Conservation (phyloP, 2,888 invertebrate genomes). For the Cylindroiulus punctatus region DNA sequence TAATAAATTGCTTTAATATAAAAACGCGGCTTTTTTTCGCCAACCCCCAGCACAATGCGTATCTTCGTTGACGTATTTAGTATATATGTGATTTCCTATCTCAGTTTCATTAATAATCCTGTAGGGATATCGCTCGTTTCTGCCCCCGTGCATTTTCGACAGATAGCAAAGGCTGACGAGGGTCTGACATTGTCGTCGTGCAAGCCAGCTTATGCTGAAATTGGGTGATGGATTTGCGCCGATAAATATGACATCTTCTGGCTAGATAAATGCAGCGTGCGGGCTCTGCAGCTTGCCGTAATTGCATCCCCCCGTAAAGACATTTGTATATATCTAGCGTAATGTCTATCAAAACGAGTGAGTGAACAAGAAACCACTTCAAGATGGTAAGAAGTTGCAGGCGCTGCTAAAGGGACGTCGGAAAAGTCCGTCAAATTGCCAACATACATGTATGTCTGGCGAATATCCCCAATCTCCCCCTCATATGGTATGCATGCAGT, state of each 20-base stretch:
- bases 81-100: slow-evolving; percentile 22
- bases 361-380: slow-evolving; percentile 30
- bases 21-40: not conserved
- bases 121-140: slow-evolving; percentile 22
- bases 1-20: slow-evolving; percentile 34
- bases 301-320: slow-evolving; percentile 7
- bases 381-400: slow-evolving; percentile 7
- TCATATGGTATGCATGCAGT: too few relatives aligned
- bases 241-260: slow-evolving; percentile 36
- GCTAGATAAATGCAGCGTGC: slow-evolving; percentile 29
- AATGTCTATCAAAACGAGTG: slow-evolving; percentile 31
- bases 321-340: slow-evolving; percentile 2
- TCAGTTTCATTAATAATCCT: slow-evolving; percentile 31
- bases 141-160: slow-evolving; percentile 22
- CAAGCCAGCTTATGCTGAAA: slow-evolving; percentile 34
- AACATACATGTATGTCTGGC: too few relatives aligned
- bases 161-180: slow-evolving; percentile 37
- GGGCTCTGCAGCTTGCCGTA: not conserved
- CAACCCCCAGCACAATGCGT: not conserved
- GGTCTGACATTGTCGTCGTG: slow-evolving; percentile 33
- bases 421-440: too few relatives aligned
- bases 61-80: slow-evolving; percentile 17
- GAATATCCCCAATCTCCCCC: too few relatives aligned
- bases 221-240: slow-evolving; percentile 38
- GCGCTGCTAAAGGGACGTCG: not conserved